Evolutionary conservation across 2,888 invertebrate species (phyloP).

Genomic region (Pedicia rivosa): DNA sequence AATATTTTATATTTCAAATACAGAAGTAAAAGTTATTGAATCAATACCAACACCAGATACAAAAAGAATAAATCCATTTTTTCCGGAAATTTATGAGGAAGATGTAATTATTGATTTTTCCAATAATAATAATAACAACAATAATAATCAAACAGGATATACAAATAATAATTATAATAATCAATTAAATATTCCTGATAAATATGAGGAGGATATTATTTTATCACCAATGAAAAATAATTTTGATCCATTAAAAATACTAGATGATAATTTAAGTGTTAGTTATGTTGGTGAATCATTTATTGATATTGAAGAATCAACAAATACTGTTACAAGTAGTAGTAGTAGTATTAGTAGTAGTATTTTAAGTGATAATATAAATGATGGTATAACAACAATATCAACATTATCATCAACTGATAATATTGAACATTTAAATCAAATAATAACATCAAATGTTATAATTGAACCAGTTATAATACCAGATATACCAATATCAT

Average conservation of each 20-base stretch:
- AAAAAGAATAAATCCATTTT: slow-evolving; percentile 15
- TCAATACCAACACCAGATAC: slow-evolving; percentile 22
- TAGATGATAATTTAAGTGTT: slow-evolving; percentile 16
- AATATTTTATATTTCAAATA: slow-evolving; percentile 32
- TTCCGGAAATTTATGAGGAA: slow-evolving; percentile 25
- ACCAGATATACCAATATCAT: slow-evolving; percentile 22
- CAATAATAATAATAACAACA: slow-evolving; percentile 9
- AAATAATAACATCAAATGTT: slow-evolving; percentile 20
- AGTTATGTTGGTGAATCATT: slow-evolving; percentile 31
- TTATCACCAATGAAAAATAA: slow-evolving; percentile 23
- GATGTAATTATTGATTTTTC: slow-evolving; percentile 15
- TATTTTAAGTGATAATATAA: not conserved
- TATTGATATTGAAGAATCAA: slow-evolving; percentile 28
- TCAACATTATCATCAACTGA: slow-evolving; percentile 2
- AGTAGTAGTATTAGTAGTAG: slow-evolving; percentile 10
- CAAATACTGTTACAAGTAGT: slow-evolving; percentile 12
- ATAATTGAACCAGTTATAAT: slow-evolving; percentile 27
- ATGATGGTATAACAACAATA: not conserved
- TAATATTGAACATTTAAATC: slow-evolving; percentile 7
- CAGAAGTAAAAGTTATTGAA: slow-evolving; percentile 30
- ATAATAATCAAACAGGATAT: no score
- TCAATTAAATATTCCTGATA: slow-evolving; percentile 10
- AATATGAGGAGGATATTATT: slow-evolving; percentile 28
- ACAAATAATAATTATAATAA: slow-evolving; percentile 9
- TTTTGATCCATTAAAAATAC: slow-evolving; percentile 23